phyloP scores from a whole-genome alignment of 1,140 invertebrate species.

The Polypedilum vanderplanki region DNA sequence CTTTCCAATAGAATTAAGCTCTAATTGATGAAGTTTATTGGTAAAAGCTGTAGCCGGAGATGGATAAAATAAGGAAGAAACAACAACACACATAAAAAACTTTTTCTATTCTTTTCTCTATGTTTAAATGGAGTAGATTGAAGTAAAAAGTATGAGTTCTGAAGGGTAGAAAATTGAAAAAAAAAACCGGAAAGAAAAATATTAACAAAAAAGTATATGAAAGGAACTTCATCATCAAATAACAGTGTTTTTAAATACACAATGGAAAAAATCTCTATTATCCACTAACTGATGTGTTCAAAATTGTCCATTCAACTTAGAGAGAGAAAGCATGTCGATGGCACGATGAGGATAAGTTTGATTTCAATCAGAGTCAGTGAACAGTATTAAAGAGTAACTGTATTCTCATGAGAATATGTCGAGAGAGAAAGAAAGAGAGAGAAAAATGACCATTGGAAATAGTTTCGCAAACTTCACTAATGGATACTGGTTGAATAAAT shows the following conservation, averaged over 20 bases:
- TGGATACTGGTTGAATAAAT: conserved; percentile 27
- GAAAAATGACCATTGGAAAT: conserved; percentile 22
- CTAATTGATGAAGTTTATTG: conserved; percentile 26
- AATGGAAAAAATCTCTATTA: conserved; percentile 15
- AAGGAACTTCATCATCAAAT: not conserved
- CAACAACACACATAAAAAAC: no score
- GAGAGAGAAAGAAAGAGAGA: not conserved
- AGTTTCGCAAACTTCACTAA: conserved; percentile 24
- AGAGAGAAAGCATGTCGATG: not conserved
- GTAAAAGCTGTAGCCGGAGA: not conserved
- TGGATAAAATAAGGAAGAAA: not conserved
- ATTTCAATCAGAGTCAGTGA: not conserved
- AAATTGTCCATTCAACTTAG: not conserved
- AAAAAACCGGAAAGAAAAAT: conserved; percentile 15
- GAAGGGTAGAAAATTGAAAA: not conserved
- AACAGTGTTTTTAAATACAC: conserved; percentile 2
- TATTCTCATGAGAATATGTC: not conserved
- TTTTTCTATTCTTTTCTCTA: no score
- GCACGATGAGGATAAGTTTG: conserved; percentile 2
- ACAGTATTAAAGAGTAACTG: not conserved
- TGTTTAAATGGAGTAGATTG: no score
- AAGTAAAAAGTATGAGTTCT: no score
- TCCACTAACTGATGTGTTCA: not conserved
- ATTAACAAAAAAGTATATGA: not conserved
- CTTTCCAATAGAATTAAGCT: conserved; percentile 14